Evolutionary conservation across 2,113 vertebrate genomes (phyloP), one percentile per base, ranked within the genome.

Genomic region (Triplophysa siluroides): DNA sequence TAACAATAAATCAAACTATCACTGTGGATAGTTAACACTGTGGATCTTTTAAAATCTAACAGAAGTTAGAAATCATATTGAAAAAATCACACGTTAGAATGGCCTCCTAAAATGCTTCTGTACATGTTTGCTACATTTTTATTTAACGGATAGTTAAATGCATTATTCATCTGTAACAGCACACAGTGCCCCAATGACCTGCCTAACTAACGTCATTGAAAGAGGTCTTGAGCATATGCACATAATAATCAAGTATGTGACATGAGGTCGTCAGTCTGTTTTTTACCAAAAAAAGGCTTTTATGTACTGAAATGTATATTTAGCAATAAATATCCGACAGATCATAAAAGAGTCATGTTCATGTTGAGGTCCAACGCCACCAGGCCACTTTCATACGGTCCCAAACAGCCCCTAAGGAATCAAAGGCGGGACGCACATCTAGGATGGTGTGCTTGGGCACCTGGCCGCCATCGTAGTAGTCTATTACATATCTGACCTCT

Each of bases 331-430:
- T 47, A 38, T 76, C 58, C 41, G 18, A 16, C n/a, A 21, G 33
- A 75, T n/a, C 43, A 26, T 16, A 2, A 14, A 54, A 64, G 1
- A 61, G 26, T 9, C 38, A 6, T 58, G n/a, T 41, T 85, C 61
- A 84, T 16, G 79, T 69, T 3, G 85, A 82, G 56, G 93, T 95
- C 94, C 94, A 96, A 52, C 94, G 90, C 94, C 94, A 96, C 95
- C 95, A 96, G 19, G 95, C 91, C 29, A 96, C 94, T 87, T 94
- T 96, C 91, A 94, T 94, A 47, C 95, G 92, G 86, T 96, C 95
- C 95, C 95, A 96, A 2, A 95, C 92, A 0, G 95, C 95, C 0
- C 90, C 90, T 9, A 96, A 76, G 0, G 93, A 96, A 85, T 96
- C 95, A 10, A 95, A 88, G 0, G 95, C 95, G 0, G 95, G 95